phyloP scores from a whole-genome alignment of 2,888 invertebrate genomes.

The Frankliniella intonsa region DNA sequence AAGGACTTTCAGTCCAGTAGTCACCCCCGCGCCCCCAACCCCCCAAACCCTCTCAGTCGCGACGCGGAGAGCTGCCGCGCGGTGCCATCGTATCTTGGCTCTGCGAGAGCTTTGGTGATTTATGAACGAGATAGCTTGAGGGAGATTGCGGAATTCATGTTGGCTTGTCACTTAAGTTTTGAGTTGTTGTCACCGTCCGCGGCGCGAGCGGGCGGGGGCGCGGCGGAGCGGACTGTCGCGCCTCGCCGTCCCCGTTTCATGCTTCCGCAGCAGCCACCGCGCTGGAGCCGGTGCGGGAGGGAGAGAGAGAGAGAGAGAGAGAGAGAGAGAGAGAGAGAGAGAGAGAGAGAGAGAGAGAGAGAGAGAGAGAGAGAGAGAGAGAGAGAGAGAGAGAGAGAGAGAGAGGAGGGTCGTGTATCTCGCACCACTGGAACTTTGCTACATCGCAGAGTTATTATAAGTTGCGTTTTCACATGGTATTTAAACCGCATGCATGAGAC shows the following conservation, averaged over 20 bases:
- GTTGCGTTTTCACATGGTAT: too few species aligned
- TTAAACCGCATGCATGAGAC: too few species aligned
- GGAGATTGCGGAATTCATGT: conserved; percentile 19
- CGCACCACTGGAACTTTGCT: too few species aligned
- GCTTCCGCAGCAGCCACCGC: background rate
- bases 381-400: too few species aligned
- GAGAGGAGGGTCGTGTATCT: too few species aligned
- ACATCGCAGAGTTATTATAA: too few species aligned
- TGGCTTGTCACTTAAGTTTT: conserved; percentile 16
- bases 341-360: background rate
- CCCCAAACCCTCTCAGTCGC: background rate
- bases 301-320: too few species aligned
- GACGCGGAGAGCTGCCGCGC: background rate
- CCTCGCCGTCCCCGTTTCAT: background rate
- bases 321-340: background rate
- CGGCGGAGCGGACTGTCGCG: too few species aligned
- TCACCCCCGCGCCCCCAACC: background rate
- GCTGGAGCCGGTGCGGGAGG: too few species aligned
- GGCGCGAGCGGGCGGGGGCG: background rate
- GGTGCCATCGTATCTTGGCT: conserved; percentile 2
- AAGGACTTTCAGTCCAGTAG: background rate
- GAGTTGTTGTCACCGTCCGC: conserved; percentile 6
- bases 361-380: too few species aligned
- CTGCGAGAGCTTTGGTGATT: background rate
- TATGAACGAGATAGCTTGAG: conserved; percentile 1